Percentiles rank a stretch among this genome's conserved stretches.
phyloP scores from a whole-genome alignment of 2,113 vertebrate species.

The Toxotes jaculatrix region DNA sequence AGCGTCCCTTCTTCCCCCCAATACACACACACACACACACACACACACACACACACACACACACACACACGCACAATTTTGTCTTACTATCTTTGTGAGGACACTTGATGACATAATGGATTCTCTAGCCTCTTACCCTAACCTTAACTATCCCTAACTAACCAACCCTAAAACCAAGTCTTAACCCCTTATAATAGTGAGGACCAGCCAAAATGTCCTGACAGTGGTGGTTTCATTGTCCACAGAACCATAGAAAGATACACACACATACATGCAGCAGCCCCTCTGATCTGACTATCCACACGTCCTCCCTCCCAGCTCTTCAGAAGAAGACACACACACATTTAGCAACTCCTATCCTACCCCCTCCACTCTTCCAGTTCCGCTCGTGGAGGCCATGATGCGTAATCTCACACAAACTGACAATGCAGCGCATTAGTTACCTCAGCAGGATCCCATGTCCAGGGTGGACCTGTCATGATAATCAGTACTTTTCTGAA shows the following conservation, averaged over 20 bases:
- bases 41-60: constrained; percentile 30
- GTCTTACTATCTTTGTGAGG: too few species aligned
- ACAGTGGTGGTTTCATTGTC: too few species aligned
- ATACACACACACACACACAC: constrained; percentile 32
- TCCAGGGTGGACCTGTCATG: constrained; percentile 61
- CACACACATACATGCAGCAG: background rate
- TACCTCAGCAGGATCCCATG: constrained; percentile 65
- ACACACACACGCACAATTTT: constrained; percentile 5
- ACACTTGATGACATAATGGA: too few species aligned
- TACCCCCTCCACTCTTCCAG: constrained; percentile 38
- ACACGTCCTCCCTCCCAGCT: constrained; percentile 51
- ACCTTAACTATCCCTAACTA: too few species aligned
- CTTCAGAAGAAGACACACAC: constrained; percentile 29
- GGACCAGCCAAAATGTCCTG: too few species aligned
- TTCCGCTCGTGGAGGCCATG: constrained; percentile 55
- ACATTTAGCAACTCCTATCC: constrained; percentile 19
- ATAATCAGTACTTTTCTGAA: constrained; percentile 58
- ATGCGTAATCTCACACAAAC: constrained; percentile 75
- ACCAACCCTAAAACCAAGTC: too few species aligned
- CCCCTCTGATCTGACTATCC: constrained; percentile 50
- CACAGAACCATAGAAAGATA: too few species aligned
- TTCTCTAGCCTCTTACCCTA: too few species aligned
- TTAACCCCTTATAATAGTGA: too few species aligned
- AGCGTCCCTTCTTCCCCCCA: constrained; percentile 54
- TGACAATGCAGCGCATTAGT: constrained; percentile 72